Conservation (phyloP, 2,888 invertebrate genomes). For the Lobophora halterata region DNA sequence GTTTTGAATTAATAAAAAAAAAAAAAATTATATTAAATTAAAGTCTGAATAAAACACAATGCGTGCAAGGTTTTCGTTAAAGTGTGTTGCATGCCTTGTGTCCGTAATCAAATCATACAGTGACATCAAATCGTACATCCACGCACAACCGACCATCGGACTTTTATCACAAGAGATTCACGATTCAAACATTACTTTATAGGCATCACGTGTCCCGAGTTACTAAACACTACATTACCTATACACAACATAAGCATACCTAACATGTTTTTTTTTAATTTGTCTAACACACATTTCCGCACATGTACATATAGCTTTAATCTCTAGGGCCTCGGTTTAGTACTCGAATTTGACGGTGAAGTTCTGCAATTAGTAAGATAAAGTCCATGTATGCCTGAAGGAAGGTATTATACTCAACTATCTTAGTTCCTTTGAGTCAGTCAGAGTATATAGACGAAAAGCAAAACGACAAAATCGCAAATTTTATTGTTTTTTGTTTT, state of each 20-base stretch:
- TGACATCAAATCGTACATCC: constrained; percentile 21
- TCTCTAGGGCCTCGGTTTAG: constrained; percentile 10
- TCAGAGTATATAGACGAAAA: too few relatives aligned
- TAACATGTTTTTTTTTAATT: constrained; percentile 33
- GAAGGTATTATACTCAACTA: too few relatives aligned
- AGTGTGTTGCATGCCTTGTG: constrained; percentile 59
- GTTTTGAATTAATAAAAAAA: too few relatives aligned
- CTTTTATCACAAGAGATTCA: too few relatives aligned
- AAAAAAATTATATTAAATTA: too few relatives aligned
- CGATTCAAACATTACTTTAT: neutral
- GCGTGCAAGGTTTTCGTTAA: constrained; percentile 41
- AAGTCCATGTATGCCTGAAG: too few relatives aligned
- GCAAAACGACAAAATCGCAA: too few relatives aligned
- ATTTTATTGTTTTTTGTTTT: too few relatives aligned
- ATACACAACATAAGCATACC: constrained; percentile 8
- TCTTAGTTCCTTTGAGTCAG: too few relatives aligned
- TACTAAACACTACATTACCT: constrained; percentile 4
- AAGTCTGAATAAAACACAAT: constrained; percentile 42
- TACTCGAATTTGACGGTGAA: neutral
- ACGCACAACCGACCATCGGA: constrained; percentile 14
- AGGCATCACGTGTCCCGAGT: neutral
- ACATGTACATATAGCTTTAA: constrained; percentile 48
- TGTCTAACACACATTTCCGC: constrained; percentile 40
- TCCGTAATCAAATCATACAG: constrained; percentile 31
- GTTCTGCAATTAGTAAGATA: too few relatives aligned